These are phyloP conservation scores for Heliconius nattereri DNA, from an alignment of 1,140 invertebrate species.

Conservation along the genomic window DNA sequence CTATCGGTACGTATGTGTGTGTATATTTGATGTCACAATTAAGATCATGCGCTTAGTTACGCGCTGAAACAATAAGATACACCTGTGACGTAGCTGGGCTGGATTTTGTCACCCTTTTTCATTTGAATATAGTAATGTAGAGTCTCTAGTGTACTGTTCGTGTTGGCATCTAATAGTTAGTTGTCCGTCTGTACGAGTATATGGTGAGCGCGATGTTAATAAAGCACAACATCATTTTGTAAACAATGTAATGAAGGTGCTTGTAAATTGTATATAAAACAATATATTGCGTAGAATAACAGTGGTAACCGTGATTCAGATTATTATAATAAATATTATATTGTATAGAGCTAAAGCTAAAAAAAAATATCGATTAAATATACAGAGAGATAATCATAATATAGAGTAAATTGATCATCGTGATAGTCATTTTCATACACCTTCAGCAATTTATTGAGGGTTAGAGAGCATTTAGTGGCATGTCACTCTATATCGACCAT, in stretches of 20 bases:
- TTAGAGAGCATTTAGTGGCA: background rate
- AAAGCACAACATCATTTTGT: background rate
- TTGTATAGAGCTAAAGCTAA: background rate
- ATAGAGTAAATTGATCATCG: background rate
- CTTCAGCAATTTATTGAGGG: background rate
- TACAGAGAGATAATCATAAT: too few species aligned
- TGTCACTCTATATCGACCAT: background rate
- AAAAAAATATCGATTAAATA: too few species aligned
- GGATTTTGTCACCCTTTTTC: background rate
- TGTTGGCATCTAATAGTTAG: background rate
- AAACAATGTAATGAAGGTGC: background rate
- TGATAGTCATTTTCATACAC: background rate
- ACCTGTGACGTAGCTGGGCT: background rate
- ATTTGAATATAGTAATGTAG: background rate
- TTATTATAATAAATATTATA: background rate
- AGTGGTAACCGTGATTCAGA: background rate
- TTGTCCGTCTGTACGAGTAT: background rate
- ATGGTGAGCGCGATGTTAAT: background rate
- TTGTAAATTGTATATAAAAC: constrained; percentile 3
- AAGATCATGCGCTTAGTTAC: constrained; percentile 40
- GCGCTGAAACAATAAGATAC: constrained; percentile 17
- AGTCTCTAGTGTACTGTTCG: background rate
- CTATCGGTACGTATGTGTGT: constrained; percentile 39
- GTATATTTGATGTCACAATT: constrained; percentile 49
- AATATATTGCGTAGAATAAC: background rate